phyloP scores from a whole-genome alignment of 2,888 invertebrate species.

The Drosophila cyrtoloma region DNA sequence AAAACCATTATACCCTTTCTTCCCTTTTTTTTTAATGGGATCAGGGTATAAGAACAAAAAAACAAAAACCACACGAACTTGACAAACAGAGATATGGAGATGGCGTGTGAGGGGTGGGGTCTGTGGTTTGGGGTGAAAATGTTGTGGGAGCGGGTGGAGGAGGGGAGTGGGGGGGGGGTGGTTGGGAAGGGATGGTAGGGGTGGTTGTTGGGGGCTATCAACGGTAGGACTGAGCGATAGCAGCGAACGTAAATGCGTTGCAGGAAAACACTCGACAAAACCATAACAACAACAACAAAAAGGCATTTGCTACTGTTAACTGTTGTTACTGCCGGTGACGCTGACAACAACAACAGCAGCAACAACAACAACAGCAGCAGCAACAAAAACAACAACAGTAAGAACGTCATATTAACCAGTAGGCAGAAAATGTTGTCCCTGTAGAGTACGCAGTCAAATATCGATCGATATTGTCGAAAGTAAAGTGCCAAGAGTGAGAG shows the following conservation, averaged over 20 bases:
- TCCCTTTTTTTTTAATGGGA: not conserved
- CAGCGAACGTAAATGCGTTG: slow-evolving; percentile 71
- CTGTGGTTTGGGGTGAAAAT: not conserved
- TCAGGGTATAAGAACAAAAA: slow-evolving; percentile 1
- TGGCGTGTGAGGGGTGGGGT: slow-evolving; percentile 4
- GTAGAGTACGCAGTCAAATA: slow-evolving; percentile 67
- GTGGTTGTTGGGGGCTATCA: slow-evolving; percentile 2
- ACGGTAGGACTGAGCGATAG: slow-evolving; percentile 18
- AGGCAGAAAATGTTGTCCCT: slow-evolving; percentile 34
- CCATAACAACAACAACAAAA: slow-evolving; percentile 30
- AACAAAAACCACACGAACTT: slow-evolving; percentile 13
- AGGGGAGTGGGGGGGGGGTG: not conserved
- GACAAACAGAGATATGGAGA: slow-evolving; percentile 1
- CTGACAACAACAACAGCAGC: slow-evolving; percentile 28
- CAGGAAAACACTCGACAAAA: slow-evolving; percentile 73
- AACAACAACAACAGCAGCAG: slow-evolving; percentile 12
- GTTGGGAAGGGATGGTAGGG: not conserved
- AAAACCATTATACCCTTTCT: not conserved
- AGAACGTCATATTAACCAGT: slow-evolving; percentile 26
- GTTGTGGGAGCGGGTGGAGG: not conserved
- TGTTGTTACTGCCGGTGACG: slow-evolving; percentile 57
- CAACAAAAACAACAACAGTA: slow-evolving; percentile 5
- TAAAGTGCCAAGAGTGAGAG: slow-evolving; percentile 7
- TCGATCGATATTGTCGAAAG: slow-evolving; percentile 73
- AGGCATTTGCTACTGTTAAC: slow-evolving; percentile 57